These are phyloP conservation scores for Empis stercorea DNA, from an alignment of 2,888 invertebrate genomes.

Conservation along the genomic window DNA sequence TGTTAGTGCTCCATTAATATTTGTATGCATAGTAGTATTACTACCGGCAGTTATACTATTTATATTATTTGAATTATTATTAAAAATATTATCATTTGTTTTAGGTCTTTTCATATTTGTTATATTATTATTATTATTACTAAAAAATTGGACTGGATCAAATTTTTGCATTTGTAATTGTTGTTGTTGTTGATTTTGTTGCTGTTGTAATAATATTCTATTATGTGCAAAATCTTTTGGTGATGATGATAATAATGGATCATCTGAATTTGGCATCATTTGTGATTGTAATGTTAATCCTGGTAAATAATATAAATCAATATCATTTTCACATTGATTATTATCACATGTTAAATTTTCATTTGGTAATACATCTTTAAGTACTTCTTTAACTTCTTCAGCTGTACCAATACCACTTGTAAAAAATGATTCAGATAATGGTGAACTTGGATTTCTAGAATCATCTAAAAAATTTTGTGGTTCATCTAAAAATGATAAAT, in stretches of 20 bases:
- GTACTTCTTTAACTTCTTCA: slow-evolving; percentile 73
- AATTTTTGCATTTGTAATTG: slow-evolving; percentile 5
- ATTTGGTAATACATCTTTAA: slow-evolving; percentile 71
- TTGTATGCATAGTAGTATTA: too few species aligned
- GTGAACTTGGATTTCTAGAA: slow-evolving; percentile 64
- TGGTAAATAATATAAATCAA: slow-evolving; percentile 35
- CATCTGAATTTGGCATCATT: slow-evolving; percentile 81
- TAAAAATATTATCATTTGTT: background rate
- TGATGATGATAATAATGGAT: slow-evolving; percentile 69
- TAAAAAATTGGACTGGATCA: background rate
- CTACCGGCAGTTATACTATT: too few species aligned
- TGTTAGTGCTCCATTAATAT: background rate
- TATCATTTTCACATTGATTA: slow-evolving; percentile 32
- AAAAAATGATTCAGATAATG: slow-evolving; percentile 71
- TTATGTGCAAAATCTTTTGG: slow-evolving; percentile 58
- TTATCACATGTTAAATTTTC: slow-evolving; percentile 44
- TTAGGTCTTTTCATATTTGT: background rate
- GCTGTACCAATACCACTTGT: slow-evolving; percentile 71
- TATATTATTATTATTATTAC: background rate
- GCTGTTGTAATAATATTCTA: slow-evolving; percentile 15
- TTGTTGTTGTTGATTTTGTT: slow-evolving; percentile 14
- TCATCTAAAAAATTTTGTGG: slow-evolving; percentile 41
- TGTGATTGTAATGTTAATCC: slow-evolving; percentile 53
- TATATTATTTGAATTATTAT: background rate
- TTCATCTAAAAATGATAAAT: slow-evolving; percentile 35